Evolutionary conservation across 2,113 vertebrate species (phyloP).

Genomic region (Phalacrocorax carbo): DNA sequence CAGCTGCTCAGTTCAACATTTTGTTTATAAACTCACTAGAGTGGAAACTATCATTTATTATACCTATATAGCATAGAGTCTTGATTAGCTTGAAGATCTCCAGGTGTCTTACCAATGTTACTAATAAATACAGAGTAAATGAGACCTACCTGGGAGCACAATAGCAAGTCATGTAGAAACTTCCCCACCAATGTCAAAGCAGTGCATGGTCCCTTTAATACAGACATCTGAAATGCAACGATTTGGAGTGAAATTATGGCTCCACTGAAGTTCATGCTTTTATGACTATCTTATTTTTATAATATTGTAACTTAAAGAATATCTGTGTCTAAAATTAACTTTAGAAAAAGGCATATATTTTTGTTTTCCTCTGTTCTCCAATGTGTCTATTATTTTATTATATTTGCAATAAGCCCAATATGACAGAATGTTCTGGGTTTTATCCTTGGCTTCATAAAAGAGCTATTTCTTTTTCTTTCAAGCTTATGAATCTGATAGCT

Average conservation of each 20-base stretch:
- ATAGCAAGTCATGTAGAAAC: background rate
- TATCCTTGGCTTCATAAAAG: background rate
- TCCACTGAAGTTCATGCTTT: background rate
- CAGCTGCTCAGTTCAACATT: background rate
- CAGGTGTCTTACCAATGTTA: background rate
- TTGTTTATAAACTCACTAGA: background rate
- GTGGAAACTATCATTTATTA: background rate
- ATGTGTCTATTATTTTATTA: background rate
- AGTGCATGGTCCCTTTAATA: background rate
- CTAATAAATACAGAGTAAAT: background rate
- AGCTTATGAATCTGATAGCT: background rate
- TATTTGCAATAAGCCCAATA: background rate
- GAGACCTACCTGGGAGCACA: background rate
- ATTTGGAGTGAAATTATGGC: background rate
- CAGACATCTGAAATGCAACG: background rate
- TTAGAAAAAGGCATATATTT: background rate
- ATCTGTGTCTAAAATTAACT: background rate
- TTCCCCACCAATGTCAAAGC: background rate
- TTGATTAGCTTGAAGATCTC: background rate
- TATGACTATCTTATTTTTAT: background rate
- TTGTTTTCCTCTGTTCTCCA: background rate
- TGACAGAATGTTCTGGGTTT: background rate
- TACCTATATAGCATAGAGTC: background rate
- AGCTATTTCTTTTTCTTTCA: constrained; percentile 7
- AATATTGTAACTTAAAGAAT: background rate